Evolutionary conservation across 2,113 vertebrate species (phyloP).

Genomic region (Anoura caudifer): DNA sequence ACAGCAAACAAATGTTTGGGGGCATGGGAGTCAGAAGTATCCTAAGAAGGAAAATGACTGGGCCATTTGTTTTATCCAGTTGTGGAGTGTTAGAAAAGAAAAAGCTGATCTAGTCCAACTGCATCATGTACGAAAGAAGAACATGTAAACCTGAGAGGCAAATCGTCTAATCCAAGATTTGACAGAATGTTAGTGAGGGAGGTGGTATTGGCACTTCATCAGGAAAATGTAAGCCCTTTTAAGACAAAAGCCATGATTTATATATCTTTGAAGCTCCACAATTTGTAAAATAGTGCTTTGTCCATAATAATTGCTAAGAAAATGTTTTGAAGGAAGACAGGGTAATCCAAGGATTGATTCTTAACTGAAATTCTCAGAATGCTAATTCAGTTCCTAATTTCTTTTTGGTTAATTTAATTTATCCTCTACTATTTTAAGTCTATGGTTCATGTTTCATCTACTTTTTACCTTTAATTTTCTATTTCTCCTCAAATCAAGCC

Average conservation of each 20-base stretch:
- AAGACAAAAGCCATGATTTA: not conserved
- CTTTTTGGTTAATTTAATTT: not conserved
- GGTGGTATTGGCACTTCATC: not conserved
- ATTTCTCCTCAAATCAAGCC: not conserved
- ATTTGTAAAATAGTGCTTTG: not conserved
- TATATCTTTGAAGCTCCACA: not conserved
- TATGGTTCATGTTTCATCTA: not conserved
- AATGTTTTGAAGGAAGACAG: not conserved
- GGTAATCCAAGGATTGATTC: not conserved
- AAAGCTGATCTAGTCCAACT: not conserved
- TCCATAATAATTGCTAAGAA: not conserved
- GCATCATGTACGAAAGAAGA: not conserved
- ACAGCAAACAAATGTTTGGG: slow-evolving; percentile 50
- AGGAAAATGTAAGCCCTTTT: not conserved
- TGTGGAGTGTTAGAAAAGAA: not conserved
- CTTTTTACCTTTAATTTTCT: not conserved
- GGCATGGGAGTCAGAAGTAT: not conserved
- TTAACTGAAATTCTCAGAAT: not conserved
- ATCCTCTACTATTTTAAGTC: not conserved
- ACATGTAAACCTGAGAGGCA: not conserved
- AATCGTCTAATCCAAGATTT: not conserved
- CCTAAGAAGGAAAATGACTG: slow-evolving; percentile 30
- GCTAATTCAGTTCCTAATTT: not conserved
- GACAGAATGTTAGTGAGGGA: not conserved
- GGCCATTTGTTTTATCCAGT: not conserved